These are phyloP conservation scores for Teinopalpus imperialis DNA, from an alignment of 2,888 invertebrate species.

Conservation along the genomic window DNA sequence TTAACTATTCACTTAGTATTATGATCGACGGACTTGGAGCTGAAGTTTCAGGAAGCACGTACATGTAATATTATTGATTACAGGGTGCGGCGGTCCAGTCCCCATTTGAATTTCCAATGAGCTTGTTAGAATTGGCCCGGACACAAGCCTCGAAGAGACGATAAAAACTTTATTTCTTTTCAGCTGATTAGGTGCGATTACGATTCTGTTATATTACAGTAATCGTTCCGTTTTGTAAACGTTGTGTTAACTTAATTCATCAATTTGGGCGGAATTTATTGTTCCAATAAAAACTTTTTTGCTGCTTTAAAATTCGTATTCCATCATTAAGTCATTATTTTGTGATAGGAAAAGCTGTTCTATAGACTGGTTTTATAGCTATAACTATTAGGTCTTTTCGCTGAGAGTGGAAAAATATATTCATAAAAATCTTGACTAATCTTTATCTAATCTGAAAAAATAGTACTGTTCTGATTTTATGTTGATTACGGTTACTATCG, in stretches of 20 bases:
- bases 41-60: constrained; percentile 70
- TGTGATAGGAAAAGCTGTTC: not conserved
- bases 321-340: too few species aligned
- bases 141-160: constrained; percentile 56
- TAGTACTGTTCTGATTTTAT: too few species aligned
- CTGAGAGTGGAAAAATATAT: too few species aligned
- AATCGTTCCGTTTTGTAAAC: constrained; percentile 48
- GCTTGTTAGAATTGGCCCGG: constrained; percentile 72
- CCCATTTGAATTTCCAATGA: constrained; percentile 81
- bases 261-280: constrained; percentile 24
- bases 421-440: too few species aligned
- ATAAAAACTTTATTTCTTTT: constrained; percentile 69
- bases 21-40: constrained; percentile 42
- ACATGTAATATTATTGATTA: constrained; percentile 81
- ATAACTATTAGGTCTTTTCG: too few species aligned
- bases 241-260: constrained; percentile 35
- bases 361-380: too few species aligned
- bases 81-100: constrained; percentile 68
- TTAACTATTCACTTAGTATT: constrained; percentile 37
- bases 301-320: not conserved
- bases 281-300: not conserved
- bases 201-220: constrained; percentile 49
- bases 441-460: too few species aligned
- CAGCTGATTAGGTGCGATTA: constrained; percentile 58
- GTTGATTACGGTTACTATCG: too few species aligned